Evolutionary conservation across 2,888 invertebrate species (phyloP), one percentile per base, ranked within the genome.

Genomic region (Leptopterna dolabrata): DNA sequence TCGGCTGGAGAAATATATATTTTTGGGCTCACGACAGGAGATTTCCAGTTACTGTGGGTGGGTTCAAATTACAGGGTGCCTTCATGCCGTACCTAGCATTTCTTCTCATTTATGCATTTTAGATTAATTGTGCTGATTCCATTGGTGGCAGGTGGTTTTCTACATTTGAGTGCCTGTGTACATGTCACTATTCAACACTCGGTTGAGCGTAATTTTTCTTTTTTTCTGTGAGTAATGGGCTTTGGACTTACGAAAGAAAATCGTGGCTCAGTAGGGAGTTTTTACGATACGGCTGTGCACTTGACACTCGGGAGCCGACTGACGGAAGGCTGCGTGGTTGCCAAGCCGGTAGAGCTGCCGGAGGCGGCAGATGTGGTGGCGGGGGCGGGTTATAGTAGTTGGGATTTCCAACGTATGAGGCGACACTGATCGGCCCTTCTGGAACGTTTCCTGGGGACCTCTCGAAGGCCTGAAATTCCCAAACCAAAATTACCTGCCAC

Each of bases 271-370:
- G 14, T 27, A 19, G 41, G n/a, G 24, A 43, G 45, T n/a, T 78
- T 78, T 27, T 24, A 43, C 24, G 43, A 7, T 78, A 78, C 78
- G 78, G 78, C 78, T 45, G 78, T 78, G 78, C 78, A 78, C 78
- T 78, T 45, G 43, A 78, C 41, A 78, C 78, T 78, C 78, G 78
- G 45, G 78, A 78, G 78, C 78, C 78, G 78, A 82, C 63, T 82
- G 63, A 82, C 16, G 63, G 55, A 51, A 82, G 30, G 82, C 82
- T 27, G 55, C 82, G 63, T 55, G 76, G 43, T 76, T 76, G 27
- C 63, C 63, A 63, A 63, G 63, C 63, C 63, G 63, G 63, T 63
- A 19, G 63, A 63, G 63, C 45, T 78, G 13, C 9, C 16, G 78
- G 45, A 45, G 45, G 78, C 78, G 43, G 78, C 27, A 11, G 78